These are phyloP conservation scores for Emys orbicularis DNA, from an alignment of 2,797 vertebrate species.

Conservation along the genomic window DNA sequence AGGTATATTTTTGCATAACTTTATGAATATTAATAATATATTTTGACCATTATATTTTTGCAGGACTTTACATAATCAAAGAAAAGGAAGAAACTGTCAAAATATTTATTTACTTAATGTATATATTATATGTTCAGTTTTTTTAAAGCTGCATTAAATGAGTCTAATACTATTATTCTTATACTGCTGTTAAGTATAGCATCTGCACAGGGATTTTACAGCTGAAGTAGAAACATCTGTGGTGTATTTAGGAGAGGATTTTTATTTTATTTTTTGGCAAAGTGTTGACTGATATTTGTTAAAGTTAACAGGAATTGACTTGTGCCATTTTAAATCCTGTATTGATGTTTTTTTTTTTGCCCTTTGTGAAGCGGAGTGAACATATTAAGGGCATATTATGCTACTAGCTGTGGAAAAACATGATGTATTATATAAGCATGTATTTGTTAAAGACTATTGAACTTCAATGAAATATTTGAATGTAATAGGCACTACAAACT, in stretches of 20 bases:
- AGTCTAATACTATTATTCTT: not conserved
- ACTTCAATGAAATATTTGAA: slow-evolving; percentile 17
- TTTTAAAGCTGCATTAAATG: not conserved
- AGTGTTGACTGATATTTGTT: slow-evolving; percentile 63
- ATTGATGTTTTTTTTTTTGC: slow-evolving; percentile 74
- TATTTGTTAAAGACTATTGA: slow-evolving; percentile 36
- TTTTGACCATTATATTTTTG: not conserved
- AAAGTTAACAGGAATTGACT: slow-evolving; percentile 68
- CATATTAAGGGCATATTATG: slow-evolving; percentile 66
- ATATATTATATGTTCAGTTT: not conserved
- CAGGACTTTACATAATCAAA: not conserved
- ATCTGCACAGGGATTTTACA: slow-evolving; percentile 7
- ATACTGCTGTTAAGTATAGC: not conserved
- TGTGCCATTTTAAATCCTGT: slow-evolving; percentile 66
- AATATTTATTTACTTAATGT: not conserved
- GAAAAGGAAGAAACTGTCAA: not conserved
- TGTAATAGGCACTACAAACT: not conserved
- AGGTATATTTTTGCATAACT: not conserved
- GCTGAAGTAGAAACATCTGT: not conserved
- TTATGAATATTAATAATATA: not conserved
- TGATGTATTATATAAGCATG: slow-evolving; percentile 31
- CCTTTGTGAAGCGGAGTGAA: slow-evolving; percentile 63
- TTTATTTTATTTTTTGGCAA: slow-evolving; percentile 25
- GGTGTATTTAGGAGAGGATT: not conserved
- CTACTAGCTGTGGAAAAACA: slow-evolving; percentile 70